Evolutionary conservation across 35 echinoderm and acorn worm species (phyloP).

Genomic region (Stichopus chloronotus): DNA sequence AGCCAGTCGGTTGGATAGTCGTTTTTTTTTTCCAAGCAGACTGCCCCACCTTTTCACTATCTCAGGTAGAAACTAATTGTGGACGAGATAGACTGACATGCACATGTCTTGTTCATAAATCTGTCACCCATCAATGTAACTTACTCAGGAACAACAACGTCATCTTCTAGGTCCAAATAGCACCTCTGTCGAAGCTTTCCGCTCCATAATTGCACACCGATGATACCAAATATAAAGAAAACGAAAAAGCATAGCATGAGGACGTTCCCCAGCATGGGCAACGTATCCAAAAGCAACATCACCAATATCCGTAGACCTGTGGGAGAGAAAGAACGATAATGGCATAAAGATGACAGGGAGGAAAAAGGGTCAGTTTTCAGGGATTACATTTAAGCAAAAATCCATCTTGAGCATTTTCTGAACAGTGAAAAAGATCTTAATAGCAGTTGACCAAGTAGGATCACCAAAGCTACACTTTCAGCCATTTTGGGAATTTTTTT

Average conservation of each 20-base stretch:
- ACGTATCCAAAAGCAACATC: conserved; percentile 94
- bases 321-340: not conserved
- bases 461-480: no score
- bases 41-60: no score
- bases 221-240: conserved; percentile 99
- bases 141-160: conserved; percentile 29
- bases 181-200: conserved; percentile 95
- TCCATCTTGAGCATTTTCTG: not conserved
- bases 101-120: no score
- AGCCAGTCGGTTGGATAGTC: no score
- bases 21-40: no score
- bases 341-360: no score
- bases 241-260: conserved; percentile 97
- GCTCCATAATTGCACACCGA: conserved; percentile 99
- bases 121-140: not conserved
- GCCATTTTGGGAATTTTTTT: no score
- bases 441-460: no score
- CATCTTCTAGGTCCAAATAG: conserved; percentile 68
- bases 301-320: conserved; percentile 98
- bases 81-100: no score
- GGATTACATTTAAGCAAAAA: not conserved
- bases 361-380: not conserved
- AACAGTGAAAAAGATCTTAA: no score
- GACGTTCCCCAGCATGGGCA: conserved; percentile 98
- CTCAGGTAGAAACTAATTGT: no score